Evolutionary conservation across 2,888 invertebrate species (phyloP).

Genomic region (Apamea epomidion): DNA sequence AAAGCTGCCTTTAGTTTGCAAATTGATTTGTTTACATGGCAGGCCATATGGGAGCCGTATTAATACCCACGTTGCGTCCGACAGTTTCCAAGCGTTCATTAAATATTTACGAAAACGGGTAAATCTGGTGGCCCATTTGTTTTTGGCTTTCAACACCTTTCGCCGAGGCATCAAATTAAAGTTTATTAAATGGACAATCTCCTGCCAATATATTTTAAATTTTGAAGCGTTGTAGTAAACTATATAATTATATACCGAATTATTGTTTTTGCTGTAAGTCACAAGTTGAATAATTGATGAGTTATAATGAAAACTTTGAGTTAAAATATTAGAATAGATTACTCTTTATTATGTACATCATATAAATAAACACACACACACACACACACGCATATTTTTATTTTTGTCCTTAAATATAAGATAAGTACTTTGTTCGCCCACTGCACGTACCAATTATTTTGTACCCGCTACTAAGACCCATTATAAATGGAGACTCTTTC

Average conservation of each 20-base stretch:
- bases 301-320: neutral
- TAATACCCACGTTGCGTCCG: constrained; percentile 23
- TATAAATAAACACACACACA: too few relatives aligned
- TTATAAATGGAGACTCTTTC: too few relatives aligned
- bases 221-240: neutral
- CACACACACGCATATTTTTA: too few relatives aligned
- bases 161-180: constrained; percentile 26
- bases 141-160: constrained; percentile 26
- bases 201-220: constrained; percentile 14
- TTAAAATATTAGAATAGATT: too few relatives aligned
- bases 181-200: constrained; percentile 20
- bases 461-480: too few relatives aligned
- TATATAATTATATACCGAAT: neutral
- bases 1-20: neutral
- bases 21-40: constrained; percentile 18
- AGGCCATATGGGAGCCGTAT: neutral
- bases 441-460: too few relatives aligned
- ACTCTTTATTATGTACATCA: too few relatives aligned
- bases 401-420: too few relatives aligned
- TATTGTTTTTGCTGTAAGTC: neutral
- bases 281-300: neutral
- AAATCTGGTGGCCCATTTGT: constrained; percentile 36
- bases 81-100: constrained; percentile 21
- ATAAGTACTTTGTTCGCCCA: too few relatives aligned
- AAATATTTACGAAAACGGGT: constrained; percentile 43